phyloP scores from a whole-genome alignment of 2,888 invertebrate genomes.

The Thymelicus lineola region DNA sequence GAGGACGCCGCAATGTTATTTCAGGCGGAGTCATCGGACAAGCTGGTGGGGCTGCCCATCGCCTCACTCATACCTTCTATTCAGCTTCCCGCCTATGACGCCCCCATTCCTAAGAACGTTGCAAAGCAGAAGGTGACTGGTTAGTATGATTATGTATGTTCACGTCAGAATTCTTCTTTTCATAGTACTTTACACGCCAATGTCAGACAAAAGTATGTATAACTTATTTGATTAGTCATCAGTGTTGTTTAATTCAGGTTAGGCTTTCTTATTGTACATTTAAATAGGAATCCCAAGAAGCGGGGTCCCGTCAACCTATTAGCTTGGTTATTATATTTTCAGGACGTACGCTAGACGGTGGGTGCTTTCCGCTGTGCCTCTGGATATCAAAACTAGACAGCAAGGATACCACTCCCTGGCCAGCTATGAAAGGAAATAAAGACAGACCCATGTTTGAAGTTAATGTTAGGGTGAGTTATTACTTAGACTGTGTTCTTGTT shows the following conservation, averaged over 20 bases:
- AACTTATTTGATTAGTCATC: no score
- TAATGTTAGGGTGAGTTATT: slow-evolving; percentile 71
- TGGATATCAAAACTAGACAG: slow-evolving; percentile 75
- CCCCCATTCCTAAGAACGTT: slow-evolving; percentile 69
- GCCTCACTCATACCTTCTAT: slow-evolving; percentile 81
- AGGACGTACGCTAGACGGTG: slow-evolving; percentile 86
- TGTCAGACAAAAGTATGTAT: no score
- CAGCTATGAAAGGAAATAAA: slow-evolving; percentile 61
- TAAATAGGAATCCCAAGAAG: neutral
- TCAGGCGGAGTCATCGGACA: slow-evolving; percentile 79
- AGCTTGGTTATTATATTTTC: slow-evolving; percentile 41
- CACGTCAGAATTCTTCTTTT: no score
- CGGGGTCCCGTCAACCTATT: neutral
- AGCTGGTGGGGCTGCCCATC: slow-evolving; percentile 78
- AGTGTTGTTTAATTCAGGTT: no score
- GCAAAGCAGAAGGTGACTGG: slow-evolving; percentile 88
- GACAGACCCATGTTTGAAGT: slow-evolving; percentile 69
- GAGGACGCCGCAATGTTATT: slow-evolving; percentile 81
- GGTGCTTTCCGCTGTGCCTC: slow-evolving; percentile 86
- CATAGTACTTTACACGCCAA: no score
- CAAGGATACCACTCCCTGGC: slow-evolving; percentile 61
- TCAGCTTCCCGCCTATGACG: slow-evolving; percentile 71
- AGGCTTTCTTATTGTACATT: no score
- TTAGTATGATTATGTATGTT: slow-evolving; percentile 33
- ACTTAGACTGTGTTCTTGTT: no score